Base-by-base conservation (phyloP, 2,888 invertebrate species). In the Watsonalla cultraria region DNA sequence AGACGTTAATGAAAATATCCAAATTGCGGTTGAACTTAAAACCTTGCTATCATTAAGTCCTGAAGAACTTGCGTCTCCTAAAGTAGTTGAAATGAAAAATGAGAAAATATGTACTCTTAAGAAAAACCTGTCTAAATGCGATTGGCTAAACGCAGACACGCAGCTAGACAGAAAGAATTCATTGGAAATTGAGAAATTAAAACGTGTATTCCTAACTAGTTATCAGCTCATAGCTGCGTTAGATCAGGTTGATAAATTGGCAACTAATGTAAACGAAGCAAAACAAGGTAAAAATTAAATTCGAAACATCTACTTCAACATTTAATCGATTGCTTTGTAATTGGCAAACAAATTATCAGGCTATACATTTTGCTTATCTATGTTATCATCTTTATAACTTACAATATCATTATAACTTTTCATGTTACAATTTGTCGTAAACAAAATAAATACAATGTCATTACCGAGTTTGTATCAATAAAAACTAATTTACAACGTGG, bases 221-320 rank as follows among this genome's bases (percentile, higher is more conserved):
- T 77, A 73, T 63, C 79, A 82, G 62, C 64, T 82, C 24, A 58
- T 78, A 56, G 63, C 64, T 48, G 70, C 72, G 55, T 62, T 80
- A 64, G 58, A 68, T 54, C 60, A 71, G 60, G 55, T 62, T 55
- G 62, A 61, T 56, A 55, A 46, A 54, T 52, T 54, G 59, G 57
- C 60, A 35, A 53, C 54, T 51, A 56, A 56, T 51, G 57, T 24
- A 57, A 42, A 52, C 11, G 42, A 60, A 54, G 48, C 14, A 51
- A 53, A 52, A 49, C 35, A 58, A 79, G 74, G 74, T 77, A 79
- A 76, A 62, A 56, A 35, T 11, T 2, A 42, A 54, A 52, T 45
- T 58, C 37, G 37, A 61, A 62, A 58, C 64, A 56, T 59, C 59
- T 59, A 56, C 54, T 68, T 65, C 9, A 9, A 56, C 51, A 51